Percentiles rank a stretch among this genome's conserved stretches.
These are phyloP conservation scores for Oikopleura albicans DNA, from an alignment of 23 tunicate genomes.

Conservation along the genomic window DNA sequence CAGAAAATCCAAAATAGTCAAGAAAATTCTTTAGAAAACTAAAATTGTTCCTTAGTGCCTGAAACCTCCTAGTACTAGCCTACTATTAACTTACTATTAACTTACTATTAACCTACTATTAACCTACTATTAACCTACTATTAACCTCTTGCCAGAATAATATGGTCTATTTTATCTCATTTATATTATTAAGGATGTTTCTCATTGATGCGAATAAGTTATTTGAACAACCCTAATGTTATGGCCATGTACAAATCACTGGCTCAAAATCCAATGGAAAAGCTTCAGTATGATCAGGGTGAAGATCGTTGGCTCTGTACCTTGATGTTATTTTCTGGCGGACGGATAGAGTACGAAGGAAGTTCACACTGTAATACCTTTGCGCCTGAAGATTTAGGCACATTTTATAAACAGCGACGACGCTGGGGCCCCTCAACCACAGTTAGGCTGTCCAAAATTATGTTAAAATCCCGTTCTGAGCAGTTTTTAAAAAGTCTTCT, in stretches of 20 bases:
- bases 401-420: conserved; percentile 16
- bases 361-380: not conserved
- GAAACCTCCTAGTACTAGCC: too few relatives aligned
- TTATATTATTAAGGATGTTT: conserved; percentile 1
- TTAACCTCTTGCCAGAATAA: too few relatives aligned
- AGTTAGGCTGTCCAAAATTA: not conserved
- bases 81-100: too few relatives aligned
- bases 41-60: too few relatives aligned
- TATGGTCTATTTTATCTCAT: too few relatives aligned
- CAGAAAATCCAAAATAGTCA: too few relatives aligned
- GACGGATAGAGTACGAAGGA: conserved; percentile 11
- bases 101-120: too few relatives aligned
- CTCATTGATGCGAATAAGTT: conserved; percentile 13
- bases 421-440: conserved; percentile 7
- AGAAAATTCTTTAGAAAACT: too few relatives aligned
- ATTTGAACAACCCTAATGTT: conserved; percentile 9
- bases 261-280: conserved; percentile 9
- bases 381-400: conserved; percentile 13
- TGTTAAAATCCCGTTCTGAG: too few relatives aligned
- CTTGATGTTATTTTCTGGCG: conserved; percentile 12
- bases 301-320: conserved; percentile 18
- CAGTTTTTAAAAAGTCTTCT: too few relatives aligned
- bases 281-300: conserved; percentile 17
- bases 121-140: too few relatives aligned
- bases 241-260: conserved; percentile 18